Evolutionary conservation across 2,888 invertebrate genomes (phyloP), one percentile per base, ranked within the genome.

Genomic region (Spisula subtruncata): DNA sequence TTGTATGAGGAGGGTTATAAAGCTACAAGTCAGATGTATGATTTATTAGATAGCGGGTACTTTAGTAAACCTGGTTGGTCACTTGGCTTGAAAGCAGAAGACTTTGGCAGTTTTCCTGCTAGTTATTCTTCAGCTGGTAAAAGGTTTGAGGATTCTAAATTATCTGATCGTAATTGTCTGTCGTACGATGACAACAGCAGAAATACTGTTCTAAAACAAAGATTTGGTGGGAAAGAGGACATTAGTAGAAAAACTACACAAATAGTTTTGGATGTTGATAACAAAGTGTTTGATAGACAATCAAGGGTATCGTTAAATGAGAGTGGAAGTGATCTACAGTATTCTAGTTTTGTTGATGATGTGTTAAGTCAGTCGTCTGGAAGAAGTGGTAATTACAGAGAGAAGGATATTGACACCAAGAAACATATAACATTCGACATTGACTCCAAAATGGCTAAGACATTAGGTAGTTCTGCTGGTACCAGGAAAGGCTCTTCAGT

Each of bases 1-100:
- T 84, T 91, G 75, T 90, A 87, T 84, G 71, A 84, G 12, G 90
- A 91, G 46, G 89, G 91, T 8, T 91, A 82, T 79, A 89, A 87
- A 46, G 81, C 89, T 20, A 88, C 90, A 16, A 51, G 81, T 35
- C 83, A 91, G 51, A 85, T 92, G 84, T 89, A 89, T 81, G 82
- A 82, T 41, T 35, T 91, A 46, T 66, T 92, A 54, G 89, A 91
- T 35, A 87, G 86, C 25, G 88, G 86, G 18, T 91, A 79, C 41
- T 84, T 88, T 32, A 79, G 81, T 35, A 66, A 54, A 35, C 71
- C 86, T 14, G 88, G 87, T 2, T 89, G 87, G 87, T 90, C 90
- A 54, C 80, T 85, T 35, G 86, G 81, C 20, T n/a, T 54, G 10
- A 32, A 41, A 14, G 71, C 80, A n/a, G 35, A 75, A 16, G 56